These are phyloP conservation scores for Linepithema humile DNA, from an alignment of 1,140 invertebrate genomes.

Conservation along the genomic window DNA sequence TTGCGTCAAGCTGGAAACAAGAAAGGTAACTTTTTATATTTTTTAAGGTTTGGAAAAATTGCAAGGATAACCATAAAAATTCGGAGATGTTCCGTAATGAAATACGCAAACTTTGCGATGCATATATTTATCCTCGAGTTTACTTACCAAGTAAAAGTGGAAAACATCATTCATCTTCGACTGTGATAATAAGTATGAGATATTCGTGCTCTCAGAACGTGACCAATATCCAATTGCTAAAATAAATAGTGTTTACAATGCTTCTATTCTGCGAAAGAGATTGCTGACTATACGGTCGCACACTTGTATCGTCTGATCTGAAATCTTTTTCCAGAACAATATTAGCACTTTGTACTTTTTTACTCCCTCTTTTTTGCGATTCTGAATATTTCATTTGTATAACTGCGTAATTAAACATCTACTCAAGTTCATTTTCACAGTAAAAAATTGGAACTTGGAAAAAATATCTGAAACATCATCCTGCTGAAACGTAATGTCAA, in stretches of 20 bases:
- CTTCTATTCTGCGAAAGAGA: background rate
- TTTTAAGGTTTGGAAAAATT: too few relatives aligned
- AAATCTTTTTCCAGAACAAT: background rate
- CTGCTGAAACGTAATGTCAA: conserved; percentile 1
- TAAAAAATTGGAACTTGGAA: conserved; percentile 51
- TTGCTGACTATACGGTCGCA: background rate
- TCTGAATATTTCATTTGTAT: background rate
- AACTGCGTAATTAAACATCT: background rate
- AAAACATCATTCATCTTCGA: background rate
- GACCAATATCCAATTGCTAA: background rate
- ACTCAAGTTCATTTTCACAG: conserved; percentile 49
- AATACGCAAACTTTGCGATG: background rate
- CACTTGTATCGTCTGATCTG: background rate
- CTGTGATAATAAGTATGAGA: background rate
- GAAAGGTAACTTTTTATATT: too few relatives aligned
- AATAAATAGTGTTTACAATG: conserved; percentile 7
- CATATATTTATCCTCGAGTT: background rate
- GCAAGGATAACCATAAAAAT: background rate
- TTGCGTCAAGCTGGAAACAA: too few relatives aligned
- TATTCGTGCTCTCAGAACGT: background rate
- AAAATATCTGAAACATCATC: conserved; percentile 47
- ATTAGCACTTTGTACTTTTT: background rate
- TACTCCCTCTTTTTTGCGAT: too few relatives aligned
- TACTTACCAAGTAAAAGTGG: conserved; percentile 16
- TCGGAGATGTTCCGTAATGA: background rate